Percentiles rank a stretch among this genome's conserved stretches.
These are phyloP conservation scores for Hemaris fuciformis DNA, from an alignment of 2,888 invertebrate species.

Conservation along the genomic window DNA sequence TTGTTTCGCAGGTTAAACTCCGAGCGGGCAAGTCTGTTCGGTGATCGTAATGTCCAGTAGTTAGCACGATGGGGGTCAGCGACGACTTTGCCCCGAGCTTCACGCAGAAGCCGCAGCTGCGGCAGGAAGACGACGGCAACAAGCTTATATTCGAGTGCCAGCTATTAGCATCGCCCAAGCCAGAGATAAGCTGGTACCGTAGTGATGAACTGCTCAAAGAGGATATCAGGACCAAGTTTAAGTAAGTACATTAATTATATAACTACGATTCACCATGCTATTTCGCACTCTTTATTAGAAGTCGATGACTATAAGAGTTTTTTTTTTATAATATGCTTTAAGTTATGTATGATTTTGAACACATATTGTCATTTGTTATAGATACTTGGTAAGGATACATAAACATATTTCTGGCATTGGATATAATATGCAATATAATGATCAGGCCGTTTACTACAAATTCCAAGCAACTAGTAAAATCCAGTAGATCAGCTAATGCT, in stretches of 20 bases:
- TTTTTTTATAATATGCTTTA: too few relatives aligned
- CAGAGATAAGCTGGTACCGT: conserved; percentile 95
- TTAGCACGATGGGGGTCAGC: conserved; percentile 88
- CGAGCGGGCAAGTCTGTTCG: conserved; percentile 35
- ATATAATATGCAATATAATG: too few relatives aligned
- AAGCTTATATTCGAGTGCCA: conserved; percentile 97
- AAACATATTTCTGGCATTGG: too few relatives aligned
- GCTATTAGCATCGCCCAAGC: conserved; percentile 92
- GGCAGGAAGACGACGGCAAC: conserved; percentile 98
- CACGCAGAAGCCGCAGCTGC: conserved; percentile 97
- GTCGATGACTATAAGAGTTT: too few relatives aligned
- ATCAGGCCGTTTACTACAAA: too few relatives aligned
- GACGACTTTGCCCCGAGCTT: conserved; percentile 99
- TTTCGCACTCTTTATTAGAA: too few relatives aligned
- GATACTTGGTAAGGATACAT: too few relatives aligned
- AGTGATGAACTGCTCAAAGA: conserved; percentile 92
- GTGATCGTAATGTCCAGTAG: conserved; percentile 69
- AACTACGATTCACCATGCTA: too few relatives aligned
- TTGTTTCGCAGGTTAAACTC: conserved; percentile 27
- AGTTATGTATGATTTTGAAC: too few relatives aligned
- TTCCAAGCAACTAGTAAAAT: too few relatives aligned
- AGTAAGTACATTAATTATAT: conserved; percentile 65
- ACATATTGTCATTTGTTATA: too few relatives aligned
- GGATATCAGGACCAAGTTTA: conserved; percentile 92
- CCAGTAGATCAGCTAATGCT: too few relatives aligned